A percentile compares a stretch with the other conserved stretches of the same genome.
Conservation (phyloP, 37 sponge, comb jelly and placozoan species). For the Eunapius fragilis region DNA sequence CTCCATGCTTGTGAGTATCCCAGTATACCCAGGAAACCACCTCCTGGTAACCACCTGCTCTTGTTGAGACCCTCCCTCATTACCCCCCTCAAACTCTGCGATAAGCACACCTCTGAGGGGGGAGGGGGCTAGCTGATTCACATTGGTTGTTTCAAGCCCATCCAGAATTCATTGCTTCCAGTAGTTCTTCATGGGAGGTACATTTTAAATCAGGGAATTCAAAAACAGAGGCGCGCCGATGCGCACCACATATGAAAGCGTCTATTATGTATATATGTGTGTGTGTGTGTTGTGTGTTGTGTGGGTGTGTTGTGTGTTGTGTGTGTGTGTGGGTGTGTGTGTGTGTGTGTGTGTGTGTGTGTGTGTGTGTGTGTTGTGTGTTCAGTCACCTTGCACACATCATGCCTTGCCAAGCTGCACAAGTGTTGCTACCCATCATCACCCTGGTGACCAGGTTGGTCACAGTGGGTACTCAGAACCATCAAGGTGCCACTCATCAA, state of each 20-base stretch:
- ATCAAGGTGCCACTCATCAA: neutral
- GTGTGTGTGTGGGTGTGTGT: neutral
- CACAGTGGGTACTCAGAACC: neutral
- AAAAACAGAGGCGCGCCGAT: too few relatives aligned
- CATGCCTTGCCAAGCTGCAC: neutral
- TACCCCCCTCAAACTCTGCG: neutral
- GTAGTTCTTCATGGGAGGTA: too few relatives aligned
- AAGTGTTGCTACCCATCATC: neutral
- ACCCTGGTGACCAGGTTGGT: neutral
- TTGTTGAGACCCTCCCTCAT: neutral
- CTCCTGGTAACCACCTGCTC: neutral
- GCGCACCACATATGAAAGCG: too few relatives aligned
- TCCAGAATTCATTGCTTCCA: neutral
- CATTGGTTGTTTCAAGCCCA: neutral
- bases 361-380: neutral
- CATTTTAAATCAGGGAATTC: too few relatives aligned
- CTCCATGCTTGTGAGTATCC: neutral
- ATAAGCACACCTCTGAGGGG: neutral
- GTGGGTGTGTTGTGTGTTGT: neutral
- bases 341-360: neutral
- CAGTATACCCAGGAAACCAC: neutral
- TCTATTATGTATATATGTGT: too few relatives aligned
- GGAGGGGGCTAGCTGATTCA: neutral
- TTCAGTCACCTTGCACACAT: neutral
- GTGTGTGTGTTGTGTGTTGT: too few relatives aligned